These are phyloP conservation scores for Petrosia ficiformis DNA, from an alignment of 37 sponge, comb jelly and placozoan species.

Conservation along the genomic window DNA sequence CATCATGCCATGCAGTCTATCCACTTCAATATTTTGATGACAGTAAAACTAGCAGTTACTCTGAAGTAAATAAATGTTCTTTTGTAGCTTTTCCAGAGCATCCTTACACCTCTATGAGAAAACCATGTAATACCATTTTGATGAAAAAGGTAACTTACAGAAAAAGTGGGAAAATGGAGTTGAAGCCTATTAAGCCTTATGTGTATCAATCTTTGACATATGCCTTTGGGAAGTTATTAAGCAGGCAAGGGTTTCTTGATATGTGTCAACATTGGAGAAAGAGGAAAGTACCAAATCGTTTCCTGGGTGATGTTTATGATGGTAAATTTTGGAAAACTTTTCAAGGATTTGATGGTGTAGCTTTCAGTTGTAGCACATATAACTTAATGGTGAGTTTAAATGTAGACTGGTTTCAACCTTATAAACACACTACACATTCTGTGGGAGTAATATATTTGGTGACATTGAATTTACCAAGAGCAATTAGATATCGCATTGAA, in stretches of 20 bases:
- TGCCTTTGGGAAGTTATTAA: neutral
- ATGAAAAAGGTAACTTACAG: neutral
- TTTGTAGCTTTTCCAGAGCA: slow-evolving; percentile 2
- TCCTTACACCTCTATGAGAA: neutral
- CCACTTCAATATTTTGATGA: neutral
- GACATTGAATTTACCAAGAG: slow-evolving; percentile 47
- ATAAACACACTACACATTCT: slow-evolving; percentile 35
- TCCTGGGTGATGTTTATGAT: neutral
- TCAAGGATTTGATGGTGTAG: neutral
- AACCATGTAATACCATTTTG: neutral
- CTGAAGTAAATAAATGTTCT: neutral
- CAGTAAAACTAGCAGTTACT: neutral
- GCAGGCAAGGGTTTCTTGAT: neutral
- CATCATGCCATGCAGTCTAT: neutral
- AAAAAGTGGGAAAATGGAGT: neutral
- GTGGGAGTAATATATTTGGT: slow-evolving; percentile 56
- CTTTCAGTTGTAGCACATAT: slow-evolving; percentile 18
- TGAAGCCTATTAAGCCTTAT: neutral
- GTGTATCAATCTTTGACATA: neutral
- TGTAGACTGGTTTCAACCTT: slow-evolving; percentile 56
- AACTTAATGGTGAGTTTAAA: slow-evolving; percentile 41
- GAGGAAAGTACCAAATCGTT: neutral
- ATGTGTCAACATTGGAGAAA: neutral
- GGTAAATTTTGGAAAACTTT: neutral
- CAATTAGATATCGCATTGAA: slow-evolving; percentile 25